Conservation (phyloP, 2,113 vertebrate genomes). For the Deroptyus accipitrinus region DNA sequence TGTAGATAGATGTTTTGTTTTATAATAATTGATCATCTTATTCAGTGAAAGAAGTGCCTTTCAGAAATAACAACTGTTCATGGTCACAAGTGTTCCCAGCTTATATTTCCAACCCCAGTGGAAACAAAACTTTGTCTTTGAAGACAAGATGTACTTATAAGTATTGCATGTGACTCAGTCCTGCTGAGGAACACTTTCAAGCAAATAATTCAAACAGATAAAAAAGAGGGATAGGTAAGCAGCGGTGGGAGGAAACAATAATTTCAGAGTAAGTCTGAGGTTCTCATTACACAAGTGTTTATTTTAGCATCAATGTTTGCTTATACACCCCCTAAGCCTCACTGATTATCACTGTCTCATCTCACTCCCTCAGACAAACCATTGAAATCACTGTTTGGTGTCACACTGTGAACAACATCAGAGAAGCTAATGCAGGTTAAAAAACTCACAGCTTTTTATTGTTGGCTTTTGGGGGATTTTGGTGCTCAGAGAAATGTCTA, state of each 20-base stretch:
- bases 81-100: neutral
- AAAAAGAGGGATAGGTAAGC: neutral
- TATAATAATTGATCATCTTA: slow-evolving; percentile 6
- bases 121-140: slow-evolving; percentile 11
- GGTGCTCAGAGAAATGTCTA: neutral
- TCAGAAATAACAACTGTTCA: slow-evolving; percentile 11
- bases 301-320: neutral
- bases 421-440: slow-evolving; percentile 12
- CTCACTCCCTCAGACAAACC: neutral
- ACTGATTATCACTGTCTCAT: neutral
- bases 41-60: neutral
- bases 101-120: neutral
- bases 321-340: neutral
- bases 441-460: neutral
- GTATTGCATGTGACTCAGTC: neutral
- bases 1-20: neutral
- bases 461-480: neutral
- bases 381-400: neutral
- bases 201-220: neutral
- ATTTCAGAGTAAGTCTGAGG: neutral
- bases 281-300: neutral
- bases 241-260: neutral
- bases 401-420: neutral
- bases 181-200: slow-evolving; percentile 9
- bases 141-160: neutral